Conservation (phyloP, 2,113 vertebrate species). For the Xiphophorus couchianus region DNA sequence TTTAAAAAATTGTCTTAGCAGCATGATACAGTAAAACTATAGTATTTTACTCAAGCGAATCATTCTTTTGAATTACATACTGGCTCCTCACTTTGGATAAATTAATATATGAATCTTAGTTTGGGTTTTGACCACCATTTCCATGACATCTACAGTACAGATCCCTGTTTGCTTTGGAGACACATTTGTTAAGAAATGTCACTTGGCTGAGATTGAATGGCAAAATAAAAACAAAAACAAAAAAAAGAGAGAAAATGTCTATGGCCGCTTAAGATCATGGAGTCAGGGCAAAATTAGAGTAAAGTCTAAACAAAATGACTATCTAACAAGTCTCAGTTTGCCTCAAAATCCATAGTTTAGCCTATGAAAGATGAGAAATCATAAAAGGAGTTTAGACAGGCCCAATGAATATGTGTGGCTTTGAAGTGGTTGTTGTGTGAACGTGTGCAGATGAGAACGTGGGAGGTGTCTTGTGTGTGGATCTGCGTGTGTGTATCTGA, state of each 20-base stretch:
- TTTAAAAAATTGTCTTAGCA: too few relatives aligned
- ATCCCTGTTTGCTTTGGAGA: not conserved
- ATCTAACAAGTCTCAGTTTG: conserved; percentile 14
- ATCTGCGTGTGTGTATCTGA: conserved; percentile 44
- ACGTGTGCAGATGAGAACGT: conserved; percentile 74
- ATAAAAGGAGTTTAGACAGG: conserved; percentile 67
- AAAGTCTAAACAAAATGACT: conserved; percentile 7
- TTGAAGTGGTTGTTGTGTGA: conserved; percentile 71
- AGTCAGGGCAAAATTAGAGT: conserved; percentile 1
- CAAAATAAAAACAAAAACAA: not conserved
- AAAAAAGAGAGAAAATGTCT: not conserved
- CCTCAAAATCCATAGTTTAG: conserved; percentile 47
- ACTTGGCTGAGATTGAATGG: not conserved
- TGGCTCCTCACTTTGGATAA: not conserved
- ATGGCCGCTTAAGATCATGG: not conserved
- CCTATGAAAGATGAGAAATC: conserved; percentile 69
- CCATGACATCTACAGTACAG: not conserved
- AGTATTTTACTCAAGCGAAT: too few relatives aligned
- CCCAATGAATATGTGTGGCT: conserved; percentile 73
- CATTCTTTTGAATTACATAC: too few relatives aligned
- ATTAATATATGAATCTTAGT: not conserved
- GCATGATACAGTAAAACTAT: too few relatives aligned
- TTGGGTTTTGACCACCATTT: not conserved
- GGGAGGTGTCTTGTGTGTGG: conserved; percentile 62
- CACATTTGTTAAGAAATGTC: not conserved